Evolutionary conservation across 1,140 invertebrate species (phyloP).

Genomic region (Pogonomyrmex californicus): DNA sequence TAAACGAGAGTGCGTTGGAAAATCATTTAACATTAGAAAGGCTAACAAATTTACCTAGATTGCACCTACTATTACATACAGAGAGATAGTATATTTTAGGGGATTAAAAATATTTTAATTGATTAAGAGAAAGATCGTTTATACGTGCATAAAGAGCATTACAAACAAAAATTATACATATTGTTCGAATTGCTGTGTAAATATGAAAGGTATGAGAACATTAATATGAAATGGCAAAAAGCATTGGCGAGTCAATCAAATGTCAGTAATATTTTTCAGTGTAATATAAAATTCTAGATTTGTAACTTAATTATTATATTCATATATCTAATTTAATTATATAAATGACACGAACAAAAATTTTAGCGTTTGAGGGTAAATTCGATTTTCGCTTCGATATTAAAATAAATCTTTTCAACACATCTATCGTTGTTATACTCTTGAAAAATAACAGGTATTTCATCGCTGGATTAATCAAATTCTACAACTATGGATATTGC

Average conservation of each 20-base stretch:
- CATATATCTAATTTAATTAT: neutral
- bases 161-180: neutral
- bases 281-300: neutral
- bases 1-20: neutral
- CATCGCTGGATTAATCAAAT: neutral
- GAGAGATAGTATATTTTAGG: neutral
- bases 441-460: neutral
- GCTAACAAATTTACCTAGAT: neutral
- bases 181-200: neutral
- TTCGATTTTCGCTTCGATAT: neutral
- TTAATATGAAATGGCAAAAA: neutral
- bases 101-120: neutral
- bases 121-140: neutral
- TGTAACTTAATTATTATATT: neutral
- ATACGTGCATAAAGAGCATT: neutral
- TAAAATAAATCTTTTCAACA: neutral
- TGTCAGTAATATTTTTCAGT: neutral
- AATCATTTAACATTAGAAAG: slow-evolving; percentile 23
- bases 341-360: neutral
- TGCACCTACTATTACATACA: neutral
- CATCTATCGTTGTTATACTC: neutral
- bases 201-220: neutral
- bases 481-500: neutral
- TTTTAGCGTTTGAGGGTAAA: slow-evolving; percentile 4
- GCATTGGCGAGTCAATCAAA: neutral